phyloP scores from a whole-genome alignment of 2,113 vertebrate genomes.

The Engystomops pustulosus region DNA sequence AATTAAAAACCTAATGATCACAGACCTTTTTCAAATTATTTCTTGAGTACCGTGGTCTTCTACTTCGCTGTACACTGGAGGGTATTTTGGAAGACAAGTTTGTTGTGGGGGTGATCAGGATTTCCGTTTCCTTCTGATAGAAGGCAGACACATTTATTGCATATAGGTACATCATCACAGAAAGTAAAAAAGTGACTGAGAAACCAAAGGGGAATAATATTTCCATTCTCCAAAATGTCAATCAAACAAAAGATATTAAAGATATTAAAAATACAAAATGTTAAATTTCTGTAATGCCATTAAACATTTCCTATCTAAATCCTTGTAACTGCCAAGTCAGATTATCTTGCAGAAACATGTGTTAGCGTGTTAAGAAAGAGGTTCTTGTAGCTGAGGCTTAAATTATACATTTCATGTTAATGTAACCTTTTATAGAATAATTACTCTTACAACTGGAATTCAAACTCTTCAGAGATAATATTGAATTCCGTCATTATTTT shows the following conservation, averaged over 20 bases:
- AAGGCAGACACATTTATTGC: no score
- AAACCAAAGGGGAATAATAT: not conserved
- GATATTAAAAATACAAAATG: not conserved
- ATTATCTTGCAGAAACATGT: not conserved
- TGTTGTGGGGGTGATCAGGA: no score
- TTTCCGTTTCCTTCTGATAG: no score
- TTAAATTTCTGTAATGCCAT: not conserved
- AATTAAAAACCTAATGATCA: no score
- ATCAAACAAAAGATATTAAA: not conserved
- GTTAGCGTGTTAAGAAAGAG: not conserved
- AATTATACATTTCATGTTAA: conserved; percentile 15
- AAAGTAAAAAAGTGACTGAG: no score
- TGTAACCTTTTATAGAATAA: conserved; percentile 39
- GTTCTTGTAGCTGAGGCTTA: not conserved
- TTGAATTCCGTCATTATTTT: not conserved
- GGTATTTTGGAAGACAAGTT: no score
- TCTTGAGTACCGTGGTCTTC: no score
- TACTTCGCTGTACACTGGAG: no score
- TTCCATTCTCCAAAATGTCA: not conserved
- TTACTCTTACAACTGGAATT: not conserved
- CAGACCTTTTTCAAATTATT: no score
- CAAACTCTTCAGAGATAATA: not conserved
- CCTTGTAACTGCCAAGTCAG: not conserved
- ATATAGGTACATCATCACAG: no score
- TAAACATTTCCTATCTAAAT: not conserved